phyloP scores from a whole-genome alignment of 2,113 vertebrate species.

The Atherinomorus stipes region DNA sequence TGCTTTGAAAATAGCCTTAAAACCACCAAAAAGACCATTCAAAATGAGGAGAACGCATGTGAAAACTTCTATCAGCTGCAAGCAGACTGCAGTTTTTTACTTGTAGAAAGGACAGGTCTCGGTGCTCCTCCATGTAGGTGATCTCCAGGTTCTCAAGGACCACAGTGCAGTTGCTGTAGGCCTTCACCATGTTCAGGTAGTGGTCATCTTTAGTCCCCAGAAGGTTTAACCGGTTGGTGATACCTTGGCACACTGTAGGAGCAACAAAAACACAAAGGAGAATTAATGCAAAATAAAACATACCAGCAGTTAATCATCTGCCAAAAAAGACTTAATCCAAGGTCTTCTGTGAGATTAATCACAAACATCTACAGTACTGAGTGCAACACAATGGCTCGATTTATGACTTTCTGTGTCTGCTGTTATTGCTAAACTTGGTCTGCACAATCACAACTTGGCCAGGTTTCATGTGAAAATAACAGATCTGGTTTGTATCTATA shows the following conservation, averaged over 20 bases:
- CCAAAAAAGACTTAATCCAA: slow-evolving; percentile 14
- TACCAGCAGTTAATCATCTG: slow-evolving; percentile 12
- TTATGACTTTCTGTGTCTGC: slow-evolving; percentile 32
- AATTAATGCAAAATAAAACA: not conserved
- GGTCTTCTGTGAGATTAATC: slow-evolving; percentile 6
- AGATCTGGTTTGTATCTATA: slow-evolving; percentile 53
- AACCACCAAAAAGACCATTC: slow-evolving; percentile 3
- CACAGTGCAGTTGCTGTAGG: slow-evolving; percentile 94
- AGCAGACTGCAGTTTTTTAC: slow-evolving; percentile 70
- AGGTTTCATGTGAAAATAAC: slow-evolving; percentile 49
- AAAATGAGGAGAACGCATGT: no score
- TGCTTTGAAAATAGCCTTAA: slow-evolving; percentile 3
- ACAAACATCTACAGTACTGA: slow-evolving; percentile 38
- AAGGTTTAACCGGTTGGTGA: slow-evolving; percentile 87
- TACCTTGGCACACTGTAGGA: slow-evolving; percentile 91
- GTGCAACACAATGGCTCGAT: slow-evolving; percentile 33
- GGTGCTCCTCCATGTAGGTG: slow-evolving; percentile 86
- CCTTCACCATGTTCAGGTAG: slow-evolving; percentile 90
- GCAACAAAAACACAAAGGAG: not conserved
- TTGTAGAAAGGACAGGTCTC: slow-evolving; percentile 92
- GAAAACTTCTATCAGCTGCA: not conserved
- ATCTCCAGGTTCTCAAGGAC: slow-evolving; percentile 96
- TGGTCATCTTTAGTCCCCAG: slow-evolving; percentile 89
- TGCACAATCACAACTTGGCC: slow-evolving; percentile 58
- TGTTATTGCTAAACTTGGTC: slow-evolving; percentile 40